Conservation (phyloP, 2,888 invertebrate genomes). For the Acrocera orbiculus region DNA sequence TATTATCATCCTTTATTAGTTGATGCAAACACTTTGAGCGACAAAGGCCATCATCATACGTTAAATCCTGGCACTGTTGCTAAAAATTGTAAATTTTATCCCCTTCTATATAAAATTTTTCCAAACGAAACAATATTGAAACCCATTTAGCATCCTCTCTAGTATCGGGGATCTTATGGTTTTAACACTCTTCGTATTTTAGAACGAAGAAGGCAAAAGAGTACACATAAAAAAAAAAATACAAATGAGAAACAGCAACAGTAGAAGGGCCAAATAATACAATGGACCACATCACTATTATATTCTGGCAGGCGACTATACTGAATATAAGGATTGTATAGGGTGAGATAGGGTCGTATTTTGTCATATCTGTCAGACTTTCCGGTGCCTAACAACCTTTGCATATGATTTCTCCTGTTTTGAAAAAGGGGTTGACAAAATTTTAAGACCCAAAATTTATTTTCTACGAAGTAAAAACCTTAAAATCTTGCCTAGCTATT, state of each 20-base stretch:
- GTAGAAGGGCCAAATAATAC: background rate
- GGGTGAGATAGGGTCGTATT: constrained; percentile 12
- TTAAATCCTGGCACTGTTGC: no score
- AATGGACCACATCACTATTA: background rate
- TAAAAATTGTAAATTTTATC: no score
- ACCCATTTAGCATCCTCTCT: no score
- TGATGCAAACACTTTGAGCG: no score
- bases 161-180: constrained; percentile 2
- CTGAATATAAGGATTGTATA: background rate
- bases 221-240: background rate
- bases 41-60: no score
- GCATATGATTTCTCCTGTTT: constrained; percentile 11
- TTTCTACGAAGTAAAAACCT: no score
- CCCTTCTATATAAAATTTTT: no score
- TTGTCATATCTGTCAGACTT: constrained; percentile 14
- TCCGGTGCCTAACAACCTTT: constrained; percentile 13
- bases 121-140: no score
- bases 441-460: no score
- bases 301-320: background rate
- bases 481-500: no score
- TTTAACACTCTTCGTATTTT: constrained; percentile 4
- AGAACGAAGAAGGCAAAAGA: constrained; percentile 3
- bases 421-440: constrained; percentile 9
- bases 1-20: no score
- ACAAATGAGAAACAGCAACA: background rate